Evolutionary conservation across 2,797 vertebrate genomes (phyloP), one percentile per base, ranked within the genome.

Genomic region (Apogon hyalosoma): DNA sequence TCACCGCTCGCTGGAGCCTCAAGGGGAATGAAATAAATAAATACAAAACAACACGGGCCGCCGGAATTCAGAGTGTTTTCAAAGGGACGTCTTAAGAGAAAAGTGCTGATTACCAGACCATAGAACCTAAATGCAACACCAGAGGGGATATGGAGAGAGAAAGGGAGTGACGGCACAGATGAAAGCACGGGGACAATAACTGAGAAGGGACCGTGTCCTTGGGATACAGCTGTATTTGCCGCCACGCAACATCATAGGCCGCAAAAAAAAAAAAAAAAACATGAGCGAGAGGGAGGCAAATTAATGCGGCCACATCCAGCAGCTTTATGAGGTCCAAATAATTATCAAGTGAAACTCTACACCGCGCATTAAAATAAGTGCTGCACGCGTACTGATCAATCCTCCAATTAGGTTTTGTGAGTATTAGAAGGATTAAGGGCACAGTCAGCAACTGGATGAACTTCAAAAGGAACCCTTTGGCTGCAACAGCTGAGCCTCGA

Each of bases 21-120:
- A 3, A 36, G 51, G 69, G 63, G 64, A 79, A 67, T 60, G 7
- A 82, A 82, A 76, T 81, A 73, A 87, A 87, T 79, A 85, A 83
- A 81, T 82, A 71, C 49, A 68, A 80, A 90, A 86, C 82, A 79
- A 78, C 31, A 62, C 63, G 2, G 73, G 64, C 59, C 55, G 78
- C 85, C 77, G 74, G 71, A 84, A 84, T 89, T 82, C 73, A 69
- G 62, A 69, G 63, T 56, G 63, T 75, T 77, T 72, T 86, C 62
- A 56, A 40, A 76, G 65, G 74, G 4, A 80, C 60, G 74, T 66
- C 62, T 77, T 71, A 58, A 78, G 75, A 82, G 61, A 82, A 82
- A 78, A 80, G 64, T 43, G 74, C 63, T 84, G 77, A 90, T 84
- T 79, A 73, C 63, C 73, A 57, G 56, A 9, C 7, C 28, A 33